phyloP scores from a whole-genome alignment of 2,888 invertebrate species.

The Sipha maydis region DNA sequence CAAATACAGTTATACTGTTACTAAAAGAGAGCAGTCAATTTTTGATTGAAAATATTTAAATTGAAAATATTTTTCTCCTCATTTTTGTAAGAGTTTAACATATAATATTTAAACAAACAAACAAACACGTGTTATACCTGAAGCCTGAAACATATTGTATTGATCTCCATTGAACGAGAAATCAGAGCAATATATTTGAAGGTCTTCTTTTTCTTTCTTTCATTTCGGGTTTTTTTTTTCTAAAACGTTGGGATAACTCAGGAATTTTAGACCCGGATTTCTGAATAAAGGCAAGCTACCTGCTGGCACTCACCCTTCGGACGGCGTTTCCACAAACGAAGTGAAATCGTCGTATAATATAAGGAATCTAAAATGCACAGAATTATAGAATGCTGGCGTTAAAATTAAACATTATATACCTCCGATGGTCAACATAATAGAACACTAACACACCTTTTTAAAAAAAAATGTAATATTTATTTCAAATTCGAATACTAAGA shows the following conservation, averaged over 20 bases:
- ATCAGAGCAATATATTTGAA: constrained; percentile 48
- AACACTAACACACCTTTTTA: neutral
- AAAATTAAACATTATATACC: neutral
- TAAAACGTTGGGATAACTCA: constrained; percentile 14
- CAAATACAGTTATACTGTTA: neutral
- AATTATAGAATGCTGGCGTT: constrained; percentile 1
- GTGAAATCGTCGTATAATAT: constrained; percentile 30
- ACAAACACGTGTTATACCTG: constrained; percentile 43
- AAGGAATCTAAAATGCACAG: neutral
- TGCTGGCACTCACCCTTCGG: constrained; percentile 41
- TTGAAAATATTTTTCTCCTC: constrained; percentile 5
- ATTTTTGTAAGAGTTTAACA: neutral
- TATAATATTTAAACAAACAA: neutral
- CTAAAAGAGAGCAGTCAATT: neutral
- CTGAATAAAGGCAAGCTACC: constrained; percentile 43
- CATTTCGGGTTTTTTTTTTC: neutral
- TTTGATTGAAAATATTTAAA: constrained; percentile 47
- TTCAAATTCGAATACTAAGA: neutral
- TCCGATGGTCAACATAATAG: constrained; percentile 12
- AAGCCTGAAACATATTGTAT: neutral
- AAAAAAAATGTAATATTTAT: constrained; percentile 26
- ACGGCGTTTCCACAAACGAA: constrained; percentile 35
- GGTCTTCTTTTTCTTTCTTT: constrained; percentile 44
- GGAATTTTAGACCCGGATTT: constrained; percentile 56
- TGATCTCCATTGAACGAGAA: constrained; percentile 32